Conservation (phyloP, 2,888 invertebrate genomes). For the Pterostichus madidus region DNA sequence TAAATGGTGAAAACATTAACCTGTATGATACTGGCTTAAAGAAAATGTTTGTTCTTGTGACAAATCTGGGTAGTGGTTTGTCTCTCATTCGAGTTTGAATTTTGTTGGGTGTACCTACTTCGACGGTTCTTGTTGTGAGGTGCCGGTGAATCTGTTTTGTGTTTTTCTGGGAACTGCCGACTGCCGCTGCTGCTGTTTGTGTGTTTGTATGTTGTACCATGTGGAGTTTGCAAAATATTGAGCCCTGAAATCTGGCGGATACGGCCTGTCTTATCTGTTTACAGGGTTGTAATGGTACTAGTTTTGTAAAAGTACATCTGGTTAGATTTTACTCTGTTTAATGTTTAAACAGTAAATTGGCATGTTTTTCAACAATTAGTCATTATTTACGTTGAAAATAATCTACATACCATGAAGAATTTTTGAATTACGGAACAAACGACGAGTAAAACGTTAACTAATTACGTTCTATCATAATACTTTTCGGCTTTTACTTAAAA, state of each 20-base stretch:
- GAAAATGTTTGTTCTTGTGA: no score
- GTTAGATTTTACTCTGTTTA: not conserved
- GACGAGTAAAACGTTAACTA: no score
- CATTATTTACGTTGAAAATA: not conserved
- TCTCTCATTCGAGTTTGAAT: not conserved
- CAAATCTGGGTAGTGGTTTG: no score
- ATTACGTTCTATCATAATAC: no score
- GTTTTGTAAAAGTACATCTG: not conserved
- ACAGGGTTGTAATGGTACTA: not conserved
- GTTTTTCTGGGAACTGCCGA: slow-evolving; percentile 33
- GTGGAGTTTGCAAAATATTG: slow-evolving; percentile 45
- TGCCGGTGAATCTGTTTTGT: slow-evolving; percentile 45
- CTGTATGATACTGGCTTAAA: no score
- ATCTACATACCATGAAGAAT: no score
- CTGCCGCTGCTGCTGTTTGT: slow-evolving; percentile 25
- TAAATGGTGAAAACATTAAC: no score
- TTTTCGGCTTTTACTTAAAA: no score
- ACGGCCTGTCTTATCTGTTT: slow-evolving; percentile 45
- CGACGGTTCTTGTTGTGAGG: not conserved
- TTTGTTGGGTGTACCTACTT: slow-evolving; percentile 6
- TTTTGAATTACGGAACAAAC: no score
- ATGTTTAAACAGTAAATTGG: not conserved
- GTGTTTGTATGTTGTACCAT: slow-evolving; percentile 47
- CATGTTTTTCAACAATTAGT: not conserved
- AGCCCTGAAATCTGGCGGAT: slow-evolving; percentile 57